These are phyloP conservation scores for Orthosia cruda DNA, from an alignment of 2,888 invertebrate species.

Conservation along the genomic window DNA sequence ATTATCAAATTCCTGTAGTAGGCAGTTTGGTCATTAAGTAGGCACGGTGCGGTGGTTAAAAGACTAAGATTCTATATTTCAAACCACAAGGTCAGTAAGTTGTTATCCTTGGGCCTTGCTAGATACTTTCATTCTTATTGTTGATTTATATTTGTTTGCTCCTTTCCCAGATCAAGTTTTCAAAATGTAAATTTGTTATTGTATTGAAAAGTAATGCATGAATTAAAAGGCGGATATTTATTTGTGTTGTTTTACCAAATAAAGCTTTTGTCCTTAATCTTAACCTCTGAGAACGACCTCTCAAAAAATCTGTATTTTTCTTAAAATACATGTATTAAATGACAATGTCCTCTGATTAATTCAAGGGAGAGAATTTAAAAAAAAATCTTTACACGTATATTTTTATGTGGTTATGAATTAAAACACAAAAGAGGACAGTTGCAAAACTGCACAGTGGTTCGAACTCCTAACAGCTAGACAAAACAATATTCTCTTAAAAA, in stretches of 20 bases:
- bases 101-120: constrained; percentile 51
- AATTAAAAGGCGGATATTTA: constrained; percentile 9
- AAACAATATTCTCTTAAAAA: neutral
- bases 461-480: neutral
- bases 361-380: neutral
- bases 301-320: neutral
- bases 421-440: neutral
- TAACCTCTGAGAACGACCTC: constrained; percentile 13
- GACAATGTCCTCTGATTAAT: neutral
- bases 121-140: constrained; percentile 58
- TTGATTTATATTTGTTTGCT: constrained; percentile 14
- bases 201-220: neutral
- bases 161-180: constrained; percentile 16
- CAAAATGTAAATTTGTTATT: neutral
- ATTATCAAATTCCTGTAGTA: neutral
- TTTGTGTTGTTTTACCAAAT: neutral
- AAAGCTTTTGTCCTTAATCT: constrained; percentile 20
- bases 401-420: neutral
- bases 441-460: neutral
- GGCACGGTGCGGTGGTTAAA: constrained; percentile 8
- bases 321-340: constrained; percentile 14
- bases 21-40: constrained; percentile 4
- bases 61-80: constrained; percentile 29
- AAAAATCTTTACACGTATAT: neutral
- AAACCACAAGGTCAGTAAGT: constrained; percentile 38